Evolutionary conservation across 2,888 invertebrate genomes (phyloP), one percentile per base, ranked within the genome.

Genomic region (Xylophagus ater): DNA sequence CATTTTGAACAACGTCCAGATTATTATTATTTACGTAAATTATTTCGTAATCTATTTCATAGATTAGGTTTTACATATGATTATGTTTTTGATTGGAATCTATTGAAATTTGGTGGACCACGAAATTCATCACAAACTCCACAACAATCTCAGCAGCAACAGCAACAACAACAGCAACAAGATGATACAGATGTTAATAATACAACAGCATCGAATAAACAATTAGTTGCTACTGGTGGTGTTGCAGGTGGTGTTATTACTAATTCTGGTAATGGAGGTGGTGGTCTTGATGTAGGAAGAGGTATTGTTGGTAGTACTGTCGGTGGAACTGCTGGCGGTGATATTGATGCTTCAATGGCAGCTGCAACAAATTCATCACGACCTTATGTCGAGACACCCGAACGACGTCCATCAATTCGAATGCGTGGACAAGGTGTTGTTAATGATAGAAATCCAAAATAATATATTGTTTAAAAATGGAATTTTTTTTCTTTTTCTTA

Each of bases 1-100:
- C 80, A 89, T 59, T 98, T 99, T 62, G 96, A 97, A 59, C 96
- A 97, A 68, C 80, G 87, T 58, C 98, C 98, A 3, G 96, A 99
- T 68, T 99, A 98, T 69, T 83, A 85, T 59, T 92, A 94, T 66
- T 74, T 98, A 51, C 78, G 97, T 49, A 92, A 94, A 65, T 71
- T 97, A 51, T 97, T 98, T 72, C 80, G 97, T 48, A 88, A 88
- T 47, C 73, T 98, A 42, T 98, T 98, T 72, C 93, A 94, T 67
- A 78, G 89, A 53, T 84, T 96, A 68, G 92, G 93, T 43, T 97
- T 94, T 68, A 93, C 93, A 38, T 97, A 97, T 60, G 98, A 98
- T 69, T 98, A 97, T 65, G 92, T 97, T 37, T 98, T 97, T 64
- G 98, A 98, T 68, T 99, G 98, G 98, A 98, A 98, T 68, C 86